Evolutionary conservation across 2,113 vertebrate genomes (phyloP).

Genomic region (Hippocampus comes): DNA sequence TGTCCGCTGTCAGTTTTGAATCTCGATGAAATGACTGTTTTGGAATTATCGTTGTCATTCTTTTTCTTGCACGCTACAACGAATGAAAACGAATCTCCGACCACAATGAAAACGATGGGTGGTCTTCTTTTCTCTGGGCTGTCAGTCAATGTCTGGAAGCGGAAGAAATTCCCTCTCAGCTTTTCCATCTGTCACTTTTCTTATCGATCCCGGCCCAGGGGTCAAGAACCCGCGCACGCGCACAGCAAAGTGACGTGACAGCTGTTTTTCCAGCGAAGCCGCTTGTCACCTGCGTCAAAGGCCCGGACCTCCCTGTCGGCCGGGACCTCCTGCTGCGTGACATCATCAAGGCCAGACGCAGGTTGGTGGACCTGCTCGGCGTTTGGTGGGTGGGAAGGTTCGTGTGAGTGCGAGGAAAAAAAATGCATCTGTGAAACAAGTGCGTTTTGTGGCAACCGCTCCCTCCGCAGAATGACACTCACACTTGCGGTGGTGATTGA

Average conservation of each 20-base stretch:
- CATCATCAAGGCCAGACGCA: slow-evolving; percentile 1
- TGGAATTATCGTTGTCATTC: not conserved
- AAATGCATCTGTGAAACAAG: not conserved
- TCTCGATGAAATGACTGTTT: no score
- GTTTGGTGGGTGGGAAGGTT: not conserved
- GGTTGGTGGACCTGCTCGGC: not conserved
- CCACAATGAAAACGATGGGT: not conserved
- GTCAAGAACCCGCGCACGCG: slow-evolving; percentile 37
- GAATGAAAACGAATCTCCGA: not conserved
- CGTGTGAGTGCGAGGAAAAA: no score
- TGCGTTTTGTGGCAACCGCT: not conserved
- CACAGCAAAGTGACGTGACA: slow-evolving; percentile 10
- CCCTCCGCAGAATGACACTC: no score
- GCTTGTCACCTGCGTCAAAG: not conserved
- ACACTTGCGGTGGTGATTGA: not conserved
- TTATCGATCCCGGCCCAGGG: slow-evolving; percentile 48
- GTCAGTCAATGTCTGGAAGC: slow-evolving; percentile 33
- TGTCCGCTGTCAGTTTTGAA: no score
- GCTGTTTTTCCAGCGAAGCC: not conserved
- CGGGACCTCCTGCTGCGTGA: not conserved
- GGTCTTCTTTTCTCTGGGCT: not conserved
- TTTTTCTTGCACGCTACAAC: not conserved
- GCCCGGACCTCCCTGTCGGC: not conserved
- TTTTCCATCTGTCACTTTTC: slow-evolving; percentile 61
- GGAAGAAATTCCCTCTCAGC: slow-evolving; percentile 54